These are phyloP conservation scores for Epinephelus moara DNA, from an alignment of 2,113 vertebrate species.

Conservation along the genomic window DNA sequence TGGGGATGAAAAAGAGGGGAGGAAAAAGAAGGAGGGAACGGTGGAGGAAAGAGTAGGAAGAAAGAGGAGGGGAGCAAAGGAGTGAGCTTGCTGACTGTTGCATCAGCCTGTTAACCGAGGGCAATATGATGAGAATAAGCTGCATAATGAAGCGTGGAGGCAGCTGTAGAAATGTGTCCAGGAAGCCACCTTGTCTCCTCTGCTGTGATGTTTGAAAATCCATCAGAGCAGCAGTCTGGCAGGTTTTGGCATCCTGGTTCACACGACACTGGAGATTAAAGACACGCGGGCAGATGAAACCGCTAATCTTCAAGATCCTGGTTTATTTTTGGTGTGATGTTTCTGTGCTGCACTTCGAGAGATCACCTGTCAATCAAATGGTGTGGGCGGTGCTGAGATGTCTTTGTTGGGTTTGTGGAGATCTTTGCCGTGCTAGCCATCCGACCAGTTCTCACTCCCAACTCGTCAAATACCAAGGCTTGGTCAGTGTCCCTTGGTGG, in stretches of 20 bases:
- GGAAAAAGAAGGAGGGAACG: not conserved
- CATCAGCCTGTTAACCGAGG: conserved; percentile 74
- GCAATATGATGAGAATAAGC: conserved; percentile 75
- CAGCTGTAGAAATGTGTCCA: conserved; percentile 65
- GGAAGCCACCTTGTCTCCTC: conserved; percentile 63
- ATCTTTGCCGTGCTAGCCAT: not conserved
- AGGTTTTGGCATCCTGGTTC: conserved; percentile 37
- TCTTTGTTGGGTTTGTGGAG: not conserved
- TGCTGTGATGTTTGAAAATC: conserved; percentile 35
- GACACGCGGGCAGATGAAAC: conserved; percentile 31
- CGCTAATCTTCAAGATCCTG: conserved; percentile 43
- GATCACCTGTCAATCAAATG: conserved; percentile 19
- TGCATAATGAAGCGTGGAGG: conserved; percentile 70
- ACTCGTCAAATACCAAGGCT: no score
- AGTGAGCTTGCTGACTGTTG: conserved; percentile 73
- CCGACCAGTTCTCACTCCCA: no score
- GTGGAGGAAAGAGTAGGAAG: conserved; percentile 32
- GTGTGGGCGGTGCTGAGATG: conserved; percentile 16
- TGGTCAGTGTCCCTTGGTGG: no score
- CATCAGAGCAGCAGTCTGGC: conserved; percentile 60
- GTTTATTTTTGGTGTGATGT: conserved; percentile 45
- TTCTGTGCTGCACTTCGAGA: not conserved
- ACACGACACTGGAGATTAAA: conserved; percentile 27
- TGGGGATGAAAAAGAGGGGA: not conserved
- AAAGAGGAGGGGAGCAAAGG: conserved; percentile 48